Conservation (phyloP, 2,888 invertebrate genomes). For the Apomyelois bistriatella region DNA sequence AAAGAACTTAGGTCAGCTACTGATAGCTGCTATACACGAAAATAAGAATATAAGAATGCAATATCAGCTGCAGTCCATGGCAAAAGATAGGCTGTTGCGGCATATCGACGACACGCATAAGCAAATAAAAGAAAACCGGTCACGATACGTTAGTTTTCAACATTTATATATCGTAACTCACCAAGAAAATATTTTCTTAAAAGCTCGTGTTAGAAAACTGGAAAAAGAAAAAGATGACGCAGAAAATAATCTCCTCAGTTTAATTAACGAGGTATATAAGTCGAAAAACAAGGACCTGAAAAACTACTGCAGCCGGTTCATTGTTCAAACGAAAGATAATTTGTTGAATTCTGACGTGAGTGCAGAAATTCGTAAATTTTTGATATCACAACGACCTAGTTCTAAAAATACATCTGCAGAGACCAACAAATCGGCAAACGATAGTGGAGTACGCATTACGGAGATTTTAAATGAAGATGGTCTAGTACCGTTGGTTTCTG, state of each 20-base stretch:
- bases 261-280: slow-evolving; percentile 55
- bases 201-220: slow-evolving; percentile 48
- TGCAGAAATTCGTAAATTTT: slow-evolving; percentile 53
- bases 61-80: slow-evolving; percentile 50
- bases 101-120: slow-evolving; percentile 51
- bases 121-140: slow-evolving; percentile 51
- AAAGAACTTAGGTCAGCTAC: slow-evolving; percentile 47
- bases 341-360: slow-evolving; percentile 47
- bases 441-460: slow-evolving; percentile 18
- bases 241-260: slow-evolving; percentile 47
- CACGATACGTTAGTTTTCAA: slow-evolving; percentile 53
- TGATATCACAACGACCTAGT: slow-evolving; percentile 24
- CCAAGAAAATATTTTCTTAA: slow-evolving; percentile 61
- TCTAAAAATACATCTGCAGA: not conserved
- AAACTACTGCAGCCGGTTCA: slow-evolving; percentile 53
- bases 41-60: slow-evolving; percentile 56
- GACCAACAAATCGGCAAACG: not conserved
- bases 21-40: slow-evolving; percentile 53
- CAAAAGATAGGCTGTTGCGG: slow-evolving; percentile 49
- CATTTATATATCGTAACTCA: slow-evolving; percentile 56
- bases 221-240: slow-evolving; percentile 49
- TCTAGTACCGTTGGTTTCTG: slow-evolving; percentile 32
- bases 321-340: slow-evolving; percentile 52
- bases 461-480: slow-evolving; percentile 33
- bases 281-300: slow-evolving; percentile 55